Base-by-base conservation (phyloP, 2,797 vertebrate genomes). In the Aulostomus chinensis region DNA sequence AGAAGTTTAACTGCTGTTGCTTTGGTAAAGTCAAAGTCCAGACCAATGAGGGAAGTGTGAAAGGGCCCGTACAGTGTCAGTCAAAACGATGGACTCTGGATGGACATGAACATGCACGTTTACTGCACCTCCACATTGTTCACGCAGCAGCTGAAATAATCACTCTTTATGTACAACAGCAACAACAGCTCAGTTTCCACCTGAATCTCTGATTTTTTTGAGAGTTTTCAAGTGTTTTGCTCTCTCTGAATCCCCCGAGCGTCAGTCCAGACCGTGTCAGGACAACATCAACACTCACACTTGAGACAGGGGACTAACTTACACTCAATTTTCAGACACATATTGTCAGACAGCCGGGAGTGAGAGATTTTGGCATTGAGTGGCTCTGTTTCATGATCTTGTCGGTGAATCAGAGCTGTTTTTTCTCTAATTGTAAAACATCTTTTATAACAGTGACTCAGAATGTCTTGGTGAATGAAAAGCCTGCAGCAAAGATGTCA, bases 281-380 rank as follows among this genome's bases (percentile, higher is more conserved):
- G 18, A 24, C 32, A 36, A 29, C 46, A 38, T n/a, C n/a, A n/a
- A n/a, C n/a, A n/a, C n/a, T n/a, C 7, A 12, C 28, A 69, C 58
- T 66, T 56, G 47, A 77, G 70, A 68, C 64, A 49, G 45, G 63
- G 42, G 29, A 68, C 64, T 63, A 65, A 77, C 80, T 80, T 76
- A 28, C 55, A 58, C 67, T 80, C 57, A 65, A 69, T 82, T 68
- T 62, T 55, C 32, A 32, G 43, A 12, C 34, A 37, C 14, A 36
- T 31, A 26, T 38, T 50, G 22, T 4, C 4, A 51, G 32, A 55
- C 32, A 22, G 22, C 30, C n/a, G n/a, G n/a, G n/a, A n/a, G n/a
- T n/a, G n/a, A 20, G 38, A 11, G 9, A 46, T 46, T 32, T 20
- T 30, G 14, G 5, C 17, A 29, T n/a, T 16, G 10, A 41, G 29